Conservation (phyloP, 2,797 vertebrate species). For the Spinus olivaceus region DNA sequence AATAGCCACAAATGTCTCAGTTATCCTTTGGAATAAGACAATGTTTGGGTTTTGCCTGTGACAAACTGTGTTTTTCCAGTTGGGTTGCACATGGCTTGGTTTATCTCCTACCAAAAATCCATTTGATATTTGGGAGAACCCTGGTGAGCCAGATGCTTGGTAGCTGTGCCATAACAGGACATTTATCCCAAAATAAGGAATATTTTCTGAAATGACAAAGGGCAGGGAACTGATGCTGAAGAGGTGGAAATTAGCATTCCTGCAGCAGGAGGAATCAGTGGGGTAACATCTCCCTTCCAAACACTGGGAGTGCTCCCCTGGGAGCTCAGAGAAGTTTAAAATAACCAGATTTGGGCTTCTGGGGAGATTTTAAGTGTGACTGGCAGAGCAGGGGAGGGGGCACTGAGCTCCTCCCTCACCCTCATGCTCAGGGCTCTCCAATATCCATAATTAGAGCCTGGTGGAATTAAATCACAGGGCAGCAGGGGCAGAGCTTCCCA, state of each 20-base stretch:
- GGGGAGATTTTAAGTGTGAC: neutral
- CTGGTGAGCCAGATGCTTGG: accelerated
- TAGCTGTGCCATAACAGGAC: accelerated
- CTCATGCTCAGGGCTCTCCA: accelerated
- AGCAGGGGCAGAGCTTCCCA: accelerated
- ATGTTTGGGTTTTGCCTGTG: accelerated
- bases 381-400: neutral
- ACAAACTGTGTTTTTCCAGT: neutral
- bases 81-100: accelerated
- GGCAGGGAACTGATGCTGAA: neutral
- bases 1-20: accelerated
- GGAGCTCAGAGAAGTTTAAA: accelerated
- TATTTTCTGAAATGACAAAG: accelerated
- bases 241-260: neutral
- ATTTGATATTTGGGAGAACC: neutral
- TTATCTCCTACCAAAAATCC: neutral
- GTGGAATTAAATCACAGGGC: neutral
- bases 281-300: neutral
- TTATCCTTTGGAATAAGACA: neutral
- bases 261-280: accelerated
- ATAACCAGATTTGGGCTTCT: neutral
- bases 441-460: neutral
- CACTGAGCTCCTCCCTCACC: neutral
- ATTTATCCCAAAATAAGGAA: neutral
- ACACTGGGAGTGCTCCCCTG: accelerated